Conservation (phyloP, 1,140 invertebrate genomes). For the Cydia splendana region DNA sequence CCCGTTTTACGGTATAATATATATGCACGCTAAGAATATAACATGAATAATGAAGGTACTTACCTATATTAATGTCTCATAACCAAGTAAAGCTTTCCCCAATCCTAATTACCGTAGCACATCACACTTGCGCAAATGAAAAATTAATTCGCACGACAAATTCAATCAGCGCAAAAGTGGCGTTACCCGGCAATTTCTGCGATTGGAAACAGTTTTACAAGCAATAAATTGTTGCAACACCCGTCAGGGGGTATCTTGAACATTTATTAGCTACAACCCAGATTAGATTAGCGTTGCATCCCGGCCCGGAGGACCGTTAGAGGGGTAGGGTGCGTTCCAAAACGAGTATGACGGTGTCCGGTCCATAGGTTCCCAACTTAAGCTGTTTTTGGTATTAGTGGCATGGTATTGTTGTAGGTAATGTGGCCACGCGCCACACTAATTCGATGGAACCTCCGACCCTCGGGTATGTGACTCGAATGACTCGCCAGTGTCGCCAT, state of each 20-base stretch:
- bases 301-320: slow-evolving; percentile 42
- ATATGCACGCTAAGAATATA: too few species aligned
- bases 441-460: slow-evolving; percentile 72
- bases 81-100: not conserved
- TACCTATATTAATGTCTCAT: not conserved
- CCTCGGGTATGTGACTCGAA: slow-evolving; percentile 75
- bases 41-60: too few species aligned
- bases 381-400: not conserved
- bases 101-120: not conserved
- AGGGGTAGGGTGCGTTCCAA: not conserved
- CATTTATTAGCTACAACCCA: slow-evolving; percentile 78
- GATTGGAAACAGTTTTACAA: slow-evolving; percentile 79
- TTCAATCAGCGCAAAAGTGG: slow-evolving; percentile 67
- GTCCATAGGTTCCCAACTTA: not conserved
- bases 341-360: not conserved
- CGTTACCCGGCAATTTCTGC: slow-evolving; percentile 70
- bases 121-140: slow-evolving; percentile 41
- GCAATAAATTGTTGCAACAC: slow-evolving; percentile 73
- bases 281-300: slow-evolving; percentile 78
- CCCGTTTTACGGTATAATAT: too few species aligned
- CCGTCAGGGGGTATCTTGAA: slow-evolving; percentile 63
- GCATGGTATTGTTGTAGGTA: slow-evolving; percentile 62
- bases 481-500: slow-evolving; percentile 72
- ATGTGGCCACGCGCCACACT: slow-evolving; percentile 77
- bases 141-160: slow-evolving; percentile 63